Conservation (phyloP, 2,797 vertebrate species). For the Macrochelys suwanniensis region DNA sequence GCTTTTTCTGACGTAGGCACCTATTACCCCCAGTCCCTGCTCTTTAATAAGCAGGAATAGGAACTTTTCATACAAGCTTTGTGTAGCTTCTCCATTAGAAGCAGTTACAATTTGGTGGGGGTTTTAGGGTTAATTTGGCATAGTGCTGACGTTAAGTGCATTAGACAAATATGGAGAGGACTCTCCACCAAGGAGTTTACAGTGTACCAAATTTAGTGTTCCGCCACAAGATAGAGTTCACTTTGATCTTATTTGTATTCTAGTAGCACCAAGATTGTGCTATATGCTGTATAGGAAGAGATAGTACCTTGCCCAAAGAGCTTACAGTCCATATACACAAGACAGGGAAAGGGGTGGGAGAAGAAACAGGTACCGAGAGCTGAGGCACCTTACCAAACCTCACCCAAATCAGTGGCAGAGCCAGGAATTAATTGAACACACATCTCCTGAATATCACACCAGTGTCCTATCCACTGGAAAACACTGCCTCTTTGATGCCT, state of each 20-base stretch:
- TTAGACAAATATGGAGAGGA: background rate
- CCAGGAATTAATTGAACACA: background rate
- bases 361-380: background rate
- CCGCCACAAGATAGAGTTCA: background rate
- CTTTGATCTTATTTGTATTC: background rate
- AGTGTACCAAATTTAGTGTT: background rate
- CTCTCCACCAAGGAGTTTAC: background rate
- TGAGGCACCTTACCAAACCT: background rate
- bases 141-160: rapidly evolving
- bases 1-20: too few relatives aligned
- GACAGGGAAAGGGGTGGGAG: background rate
- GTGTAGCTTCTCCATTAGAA: background rate
- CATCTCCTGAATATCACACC: background rate
- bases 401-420: background rate
- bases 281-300: background rate
- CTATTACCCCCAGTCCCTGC: too few relatives aligned
- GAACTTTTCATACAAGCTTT: background rate
- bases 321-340: background rate
- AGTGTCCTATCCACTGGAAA: background rate
- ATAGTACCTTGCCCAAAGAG: background rate
- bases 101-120: background rate
- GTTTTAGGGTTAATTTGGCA: rapidly evolving
- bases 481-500: background rate
- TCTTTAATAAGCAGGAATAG: background rate
- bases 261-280: background rate